These are phyloP conservation scores for Falco rusticolus DNA, from an alignment of 2,797 vertebrate genomes.

Conservation along the genomic window DNA sequence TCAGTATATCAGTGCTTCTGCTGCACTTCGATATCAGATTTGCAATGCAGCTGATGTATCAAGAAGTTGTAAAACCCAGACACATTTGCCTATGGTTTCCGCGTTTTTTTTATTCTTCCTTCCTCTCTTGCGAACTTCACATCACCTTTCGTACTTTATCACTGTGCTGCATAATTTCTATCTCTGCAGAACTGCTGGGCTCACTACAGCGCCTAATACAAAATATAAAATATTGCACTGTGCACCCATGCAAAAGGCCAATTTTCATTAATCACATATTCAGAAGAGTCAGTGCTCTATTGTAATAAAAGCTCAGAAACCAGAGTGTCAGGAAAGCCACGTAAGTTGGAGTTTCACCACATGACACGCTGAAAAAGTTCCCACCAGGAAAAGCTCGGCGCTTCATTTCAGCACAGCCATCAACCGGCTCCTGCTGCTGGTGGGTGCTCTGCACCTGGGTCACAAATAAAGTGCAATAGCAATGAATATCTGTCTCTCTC, in stretches of 20 bases:
- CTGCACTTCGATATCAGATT: not conserved
- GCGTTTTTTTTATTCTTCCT: not conserved
- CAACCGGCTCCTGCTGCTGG: not conserved
- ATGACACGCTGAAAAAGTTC: not conserved
- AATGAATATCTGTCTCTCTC: not conserved
- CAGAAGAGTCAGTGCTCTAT: not conserved
- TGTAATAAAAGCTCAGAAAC: slow-evolving; percentile 19
- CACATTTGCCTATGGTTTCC: not conserved
- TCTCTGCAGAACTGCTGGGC: slow-evolving; percentile 16
- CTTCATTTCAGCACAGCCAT: not conserved
- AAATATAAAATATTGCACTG: slow-evolving; percentile 30
- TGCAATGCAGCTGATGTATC: not conserved
- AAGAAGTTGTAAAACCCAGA: not conserved
- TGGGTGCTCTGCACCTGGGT: not conserved
- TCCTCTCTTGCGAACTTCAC: not conserved
- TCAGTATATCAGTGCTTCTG: not conserved
- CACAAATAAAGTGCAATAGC: not conserved
- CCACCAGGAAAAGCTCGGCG: not conserved
- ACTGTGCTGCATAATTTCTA: slow-evolving; percentile 4
- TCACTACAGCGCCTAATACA: not conserved
- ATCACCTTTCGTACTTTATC: slow-evolving; percentile 41
- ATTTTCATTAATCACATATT: slow-evolving; percentile 61
- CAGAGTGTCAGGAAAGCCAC: not conserved
- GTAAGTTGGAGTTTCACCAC: not conserved
- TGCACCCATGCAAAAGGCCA: slow-evolving; percentile 46